Evolutionary conservation across 1,140 invertebrate genomes (phyloP), one percentile per base, ranked within the genome.

Genomic region (Pachyrhynchus sulphureomaculatus): DNA sequence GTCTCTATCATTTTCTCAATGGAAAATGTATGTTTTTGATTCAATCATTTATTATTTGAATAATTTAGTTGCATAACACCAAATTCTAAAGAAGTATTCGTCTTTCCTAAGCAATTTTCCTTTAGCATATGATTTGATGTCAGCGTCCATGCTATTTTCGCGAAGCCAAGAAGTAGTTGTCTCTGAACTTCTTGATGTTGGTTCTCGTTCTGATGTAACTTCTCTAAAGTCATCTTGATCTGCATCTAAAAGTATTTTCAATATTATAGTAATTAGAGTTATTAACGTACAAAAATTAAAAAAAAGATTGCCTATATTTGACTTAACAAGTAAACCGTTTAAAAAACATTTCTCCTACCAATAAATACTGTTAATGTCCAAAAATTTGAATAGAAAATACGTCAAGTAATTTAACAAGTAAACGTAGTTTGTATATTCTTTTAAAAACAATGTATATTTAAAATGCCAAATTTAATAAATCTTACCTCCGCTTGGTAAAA

Each of bases 11-110:
- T 18, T n/a, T n/a, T n/a, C n/a, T n/a, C n/a, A n/a, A n/a, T n/a
- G n/a, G n/a, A n/a, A n/a, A n/a, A n/a, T n/a, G n/a, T n/a, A n/a
- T n/a, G n/a, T n/a, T n/a, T n/a, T n/a, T n/a, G n/a, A n/a, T n/a
- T n/a, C n/a, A n/a, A n/a, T n/a, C n/a, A n/a, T n/a, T n/a, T 15
- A 65, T 82, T 84, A 88, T 78, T 89, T 84, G 77, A 93, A 93
- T 33, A 93, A 80, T 75, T 90, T 86, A 67, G 88, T 88, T 48
- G 90, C 89, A 69, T 92, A 90, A 76, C 88, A 87, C 90, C 90
- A 93, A 77, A 96, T 90, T 62, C 90, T 84, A 86, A 96, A 96
- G 86, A 95, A 96, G 79, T 96, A 96, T 80, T 96, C 93, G 72
- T 94, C 91, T 70, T 87, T 84, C 61, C 90, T 82, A 8, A 94